Percentiles rank a stretch among this genome's conserved stretches.
phyloP scores from a whole-genome alignment of 2,113 vertebrate genomes.

The Notiomystis cincta region DNA sequence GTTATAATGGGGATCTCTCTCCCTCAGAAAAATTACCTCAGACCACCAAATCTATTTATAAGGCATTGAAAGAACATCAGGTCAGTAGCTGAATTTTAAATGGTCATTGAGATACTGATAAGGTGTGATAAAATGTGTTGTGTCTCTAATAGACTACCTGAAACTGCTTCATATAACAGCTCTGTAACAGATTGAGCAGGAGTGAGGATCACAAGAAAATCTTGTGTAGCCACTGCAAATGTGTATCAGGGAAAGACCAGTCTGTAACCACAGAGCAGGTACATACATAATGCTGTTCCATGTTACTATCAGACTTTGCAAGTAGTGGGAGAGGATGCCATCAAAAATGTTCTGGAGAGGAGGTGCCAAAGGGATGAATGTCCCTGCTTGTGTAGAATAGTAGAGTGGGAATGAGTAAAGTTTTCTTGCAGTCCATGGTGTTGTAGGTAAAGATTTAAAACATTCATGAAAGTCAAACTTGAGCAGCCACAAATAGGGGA shows the following conservation, averaged over 20 bases:
- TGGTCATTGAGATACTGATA: not conserved
- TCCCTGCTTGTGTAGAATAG: not conserved
- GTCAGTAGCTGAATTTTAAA: not conserved
- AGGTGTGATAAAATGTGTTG: not conserved
- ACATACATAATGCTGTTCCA: not conserved
- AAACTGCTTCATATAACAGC: not conserved
- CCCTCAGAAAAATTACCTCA: not conserved
- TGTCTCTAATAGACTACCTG: not conserved
- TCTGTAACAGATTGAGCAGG: not conserved
- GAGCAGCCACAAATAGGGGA: not conserved
- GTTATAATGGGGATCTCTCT: not conserved
- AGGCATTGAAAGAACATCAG: not conserved
- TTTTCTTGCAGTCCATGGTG: accelerated
- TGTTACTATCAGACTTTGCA: not conserved
- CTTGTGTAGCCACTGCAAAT: not conserved
- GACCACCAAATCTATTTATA: not conserved
- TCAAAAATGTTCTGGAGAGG: not conserved
- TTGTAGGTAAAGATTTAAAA: not conserved
- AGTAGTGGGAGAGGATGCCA: not conserved
- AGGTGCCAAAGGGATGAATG: not conserved
- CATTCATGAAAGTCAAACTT: not conserved
- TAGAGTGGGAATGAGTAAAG: not conserved
- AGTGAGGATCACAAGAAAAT: not conserved
- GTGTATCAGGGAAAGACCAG: not conserved
- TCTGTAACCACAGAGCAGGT: not conserved